Conservation (phyloP, 2,797 vertebrate species). For the Malurus splendens region DNA sequence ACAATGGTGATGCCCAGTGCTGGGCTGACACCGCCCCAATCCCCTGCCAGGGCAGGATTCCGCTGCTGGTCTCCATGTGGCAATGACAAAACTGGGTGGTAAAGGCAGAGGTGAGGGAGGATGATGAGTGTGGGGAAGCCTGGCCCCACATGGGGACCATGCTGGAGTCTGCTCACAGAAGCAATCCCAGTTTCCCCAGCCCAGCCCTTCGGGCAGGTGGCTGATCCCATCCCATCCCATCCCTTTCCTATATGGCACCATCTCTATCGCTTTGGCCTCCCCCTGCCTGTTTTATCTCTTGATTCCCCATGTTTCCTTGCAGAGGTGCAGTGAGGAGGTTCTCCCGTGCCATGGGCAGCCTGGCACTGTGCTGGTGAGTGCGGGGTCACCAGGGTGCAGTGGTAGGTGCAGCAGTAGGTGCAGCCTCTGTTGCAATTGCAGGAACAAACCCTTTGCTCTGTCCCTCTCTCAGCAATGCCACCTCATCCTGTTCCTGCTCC, state of each 20-base stretch:
- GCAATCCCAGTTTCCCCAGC: neutral
- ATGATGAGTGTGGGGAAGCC: neutral
- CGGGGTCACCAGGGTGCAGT: neutral
- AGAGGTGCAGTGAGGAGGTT: neutral
- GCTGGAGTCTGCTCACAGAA: neutral
- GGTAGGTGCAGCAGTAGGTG: neutral
- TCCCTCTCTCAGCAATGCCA: neutral
- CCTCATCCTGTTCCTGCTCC: neutral
- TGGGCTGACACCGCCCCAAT: neutral
- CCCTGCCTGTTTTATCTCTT: neutral
- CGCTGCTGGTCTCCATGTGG: accelerated
- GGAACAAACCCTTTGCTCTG: neutral
- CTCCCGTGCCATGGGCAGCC: neutral
- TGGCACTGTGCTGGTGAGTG: accelerated
- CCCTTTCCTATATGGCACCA: neutral
- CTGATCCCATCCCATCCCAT: neutral
- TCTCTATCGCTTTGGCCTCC: neutral
- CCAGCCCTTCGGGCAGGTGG: neutral
- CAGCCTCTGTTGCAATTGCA: neutral
- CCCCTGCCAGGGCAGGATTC: neutral
- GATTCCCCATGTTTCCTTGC: accelerated
- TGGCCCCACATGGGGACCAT: accelerated
- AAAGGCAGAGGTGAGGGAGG: neutral
- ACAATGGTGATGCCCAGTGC: accelerated
- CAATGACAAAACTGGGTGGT: neutral